phyloP scores from a whole-genome alignment of 2,888 invertebrate species.

The Rhaphigaster nebulosa region DNA sequence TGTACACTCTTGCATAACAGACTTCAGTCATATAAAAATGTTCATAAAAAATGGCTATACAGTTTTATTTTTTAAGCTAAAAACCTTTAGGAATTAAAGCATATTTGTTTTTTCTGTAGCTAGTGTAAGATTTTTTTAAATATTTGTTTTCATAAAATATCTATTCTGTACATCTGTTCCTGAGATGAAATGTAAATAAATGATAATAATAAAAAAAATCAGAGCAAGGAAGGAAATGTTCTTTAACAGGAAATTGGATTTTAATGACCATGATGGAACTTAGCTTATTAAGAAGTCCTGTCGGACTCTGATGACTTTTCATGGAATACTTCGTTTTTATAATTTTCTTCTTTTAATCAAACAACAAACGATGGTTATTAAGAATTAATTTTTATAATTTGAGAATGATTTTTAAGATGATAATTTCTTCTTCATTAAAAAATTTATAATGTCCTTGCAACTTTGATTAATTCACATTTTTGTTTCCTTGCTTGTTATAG shows the following conservation, averaged over 20 bases:
- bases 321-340: neutral
- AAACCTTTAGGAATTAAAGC: no score
- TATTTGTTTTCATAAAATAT: no score
- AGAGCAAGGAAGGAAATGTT: neutral
- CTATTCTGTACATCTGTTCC: neutral
- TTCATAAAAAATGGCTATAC: no score
- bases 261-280: neutral
- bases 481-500: no score
- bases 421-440: neutral
- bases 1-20: no score
- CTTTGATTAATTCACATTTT: no score
- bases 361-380: neutral
- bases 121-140: no score
- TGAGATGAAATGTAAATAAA: neutral
- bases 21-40: no score
- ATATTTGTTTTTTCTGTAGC: no score
- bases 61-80: no score
- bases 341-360: slow-evolving; percentile 15
- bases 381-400: neutral
- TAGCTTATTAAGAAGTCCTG: neutral
- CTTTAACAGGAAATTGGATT: slow-evolving; percentile 9
- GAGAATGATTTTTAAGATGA: neutral
- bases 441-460: neutral
- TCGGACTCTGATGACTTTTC: slow-evolving; percentile 5
- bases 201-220: neutral